These are phyloP conservation scores for Otis tarda DNA, from an alignment of 2,113 vertebrate species.

Conservation along the genomic window DNA sequence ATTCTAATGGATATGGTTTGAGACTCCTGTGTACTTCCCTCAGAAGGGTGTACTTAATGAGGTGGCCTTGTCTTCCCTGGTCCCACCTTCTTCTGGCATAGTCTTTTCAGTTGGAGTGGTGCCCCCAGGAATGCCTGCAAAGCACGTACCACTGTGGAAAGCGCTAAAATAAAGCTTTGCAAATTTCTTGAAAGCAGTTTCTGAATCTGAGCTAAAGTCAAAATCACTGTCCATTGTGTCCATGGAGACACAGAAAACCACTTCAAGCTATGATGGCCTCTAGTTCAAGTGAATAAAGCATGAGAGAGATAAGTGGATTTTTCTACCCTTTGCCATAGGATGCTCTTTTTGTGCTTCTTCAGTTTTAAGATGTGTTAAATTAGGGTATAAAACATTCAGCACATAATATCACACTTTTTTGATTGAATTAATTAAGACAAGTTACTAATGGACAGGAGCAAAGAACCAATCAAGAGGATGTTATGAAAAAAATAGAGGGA, in stretches of 20 bases:
- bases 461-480: slow-evolving; percentile 1
- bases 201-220: neutral
- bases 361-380: neutral
- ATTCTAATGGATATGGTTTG: neutral
- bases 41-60: neutral
- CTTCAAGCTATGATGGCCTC: neutral
- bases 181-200: neutral
- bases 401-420: slow-evolving; percentile 2
- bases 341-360: neutral
- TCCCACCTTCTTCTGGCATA: neutral
- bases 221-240: neutral
- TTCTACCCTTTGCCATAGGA: neutral
- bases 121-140: neutral
- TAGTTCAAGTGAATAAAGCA: neutral
- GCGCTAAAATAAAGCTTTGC: neutral
- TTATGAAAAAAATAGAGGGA: neutral
- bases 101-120: accelerated
- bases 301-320: neutral
- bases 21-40: neutral
- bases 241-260: neutral
- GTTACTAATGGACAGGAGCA: neutral
- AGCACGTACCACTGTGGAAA: neutral
- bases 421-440: neutral
- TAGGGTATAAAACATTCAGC: slow-evolving; percentile 14
- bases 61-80: neutral